Evolutionary conservation across 1,140 invertebrate species (phyloP), one percentile per base, ranked within the genome.

Genomic region (Drosophila lini): DNA sequence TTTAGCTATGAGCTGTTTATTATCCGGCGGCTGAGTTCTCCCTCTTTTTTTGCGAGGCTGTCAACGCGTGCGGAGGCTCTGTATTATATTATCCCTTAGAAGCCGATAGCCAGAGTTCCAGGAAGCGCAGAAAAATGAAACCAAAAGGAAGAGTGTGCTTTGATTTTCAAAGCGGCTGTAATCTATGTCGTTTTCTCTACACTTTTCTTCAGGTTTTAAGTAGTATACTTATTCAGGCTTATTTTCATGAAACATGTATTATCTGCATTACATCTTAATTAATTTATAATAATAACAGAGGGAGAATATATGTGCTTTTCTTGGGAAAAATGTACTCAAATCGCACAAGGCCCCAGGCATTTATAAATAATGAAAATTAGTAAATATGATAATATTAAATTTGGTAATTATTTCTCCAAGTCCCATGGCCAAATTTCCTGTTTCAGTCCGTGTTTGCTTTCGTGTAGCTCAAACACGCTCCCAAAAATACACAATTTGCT

Each of bases 1-100:
- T 83, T 83, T 80, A 68, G 73, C 77, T 50, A 68, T 83, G 81
- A 83, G 81, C 73, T 84, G 81, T 83, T 84, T 83, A 83, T 83
- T 83, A 83, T 83, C 73, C 75, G 67, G 34, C 31, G 36, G 40
- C 36, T 42, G 50, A 52, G 64, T 56, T 55, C 41, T 45, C 28
- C 32, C 22, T 56, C 52, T 42, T 41, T 63, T 64, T 44, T 9
- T 3, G 5, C 60, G 36, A 22, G 70, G 38, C 47, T 75, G 41
- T 56, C 28, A 45, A 45, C 25, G 32, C 25, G 19, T 34, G 9
- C 16, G 22, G 22, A 32, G 25, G 25, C 16, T 41, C 6, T 13
- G 34, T 57, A 16, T 36, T 19, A 70, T 47, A 4, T 36, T 36
- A 22, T 68, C 44, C 58, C 34, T 64, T 64, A 38, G 36, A 57